Conservation (phyloP, 2,113 vertebrate genomes). For the Sphaerodactylus townsendi region DNA sequence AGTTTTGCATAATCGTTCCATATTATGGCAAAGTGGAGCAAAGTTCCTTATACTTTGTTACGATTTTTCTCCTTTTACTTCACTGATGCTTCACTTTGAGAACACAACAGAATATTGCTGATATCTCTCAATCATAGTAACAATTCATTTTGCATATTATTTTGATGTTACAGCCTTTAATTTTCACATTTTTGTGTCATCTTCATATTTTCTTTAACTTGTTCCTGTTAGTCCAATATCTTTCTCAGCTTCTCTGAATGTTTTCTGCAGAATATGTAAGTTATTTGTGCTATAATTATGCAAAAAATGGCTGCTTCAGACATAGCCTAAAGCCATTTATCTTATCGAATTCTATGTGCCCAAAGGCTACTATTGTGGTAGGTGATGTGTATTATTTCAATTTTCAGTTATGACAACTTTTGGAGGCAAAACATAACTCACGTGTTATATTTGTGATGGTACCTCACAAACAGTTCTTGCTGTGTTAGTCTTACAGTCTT, state of each 20-base stretch:
- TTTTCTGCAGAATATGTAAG: neutral
- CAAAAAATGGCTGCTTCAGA: neutral
- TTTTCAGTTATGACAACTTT: neutral
- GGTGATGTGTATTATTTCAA: neutral
- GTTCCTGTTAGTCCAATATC: neutral
- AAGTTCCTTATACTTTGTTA: neutral
- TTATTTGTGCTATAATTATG: neutral
- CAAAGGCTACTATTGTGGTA: neutral
- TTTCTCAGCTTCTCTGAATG: neutral
- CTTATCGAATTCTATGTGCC: neutral
- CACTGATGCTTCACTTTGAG: neutral
- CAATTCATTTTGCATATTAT: neutral
- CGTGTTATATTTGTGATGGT: neutral
- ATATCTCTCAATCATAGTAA: neutral
- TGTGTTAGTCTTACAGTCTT: neutral
- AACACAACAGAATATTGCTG: neutral
- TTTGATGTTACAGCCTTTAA: neutral
- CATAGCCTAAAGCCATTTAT: neutral
- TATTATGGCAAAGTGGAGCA: neutral
- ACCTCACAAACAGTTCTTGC: neutral
- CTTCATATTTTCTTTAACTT: neutral
- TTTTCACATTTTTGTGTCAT: neutral
- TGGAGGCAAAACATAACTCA: neutral
- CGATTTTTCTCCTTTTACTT: neutral
- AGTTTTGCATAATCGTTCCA: constrained; percentile 18